These are phyloP conservation scores for Geotrypetes seraphini DNA, from an alignment of 2,797 vertebrate genomes.

Conservation along the genomic window DNA sequence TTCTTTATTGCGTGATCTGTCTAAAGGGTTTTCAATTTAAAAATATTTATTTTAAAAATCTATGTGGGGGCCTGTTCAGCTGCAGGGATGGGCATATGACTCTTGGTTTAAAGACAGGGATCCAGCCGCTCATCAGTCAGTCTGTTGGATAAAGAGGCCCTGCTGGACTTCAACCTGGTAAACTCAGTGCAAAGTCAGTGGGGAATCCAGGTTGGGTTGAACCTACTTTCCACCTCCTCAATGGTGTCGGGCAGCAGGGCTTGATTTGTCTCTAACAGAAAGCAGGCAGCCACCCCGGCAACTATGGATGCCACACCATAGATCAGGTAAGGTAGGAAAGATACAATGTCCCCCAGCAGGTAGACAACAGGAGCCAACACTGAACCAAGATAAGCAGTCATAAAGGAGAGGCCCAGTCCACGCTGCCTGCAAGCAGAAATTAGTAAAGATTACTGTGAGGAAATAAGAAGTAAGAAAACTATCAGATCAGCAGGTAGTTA, in stretches of 20 bases:
- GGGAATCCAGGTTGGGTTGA: background rate
- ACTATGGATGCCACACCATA: slow-evolving; percentile 64
- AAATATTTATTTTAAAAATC: no score
- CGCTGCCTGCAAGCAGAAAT: slow-evolving; percentile 72
- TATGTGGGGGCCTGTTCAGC: background rate
- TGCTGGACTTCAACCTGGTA: background rate
- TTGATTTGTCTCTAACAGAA: slow-evolving; percentile 68
- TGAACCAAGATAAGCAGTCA: slow-evolving; percentile 62
- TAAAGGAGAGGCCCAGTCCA: slow-evolving; percentile 69
- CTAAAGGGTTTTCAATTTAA: no score
- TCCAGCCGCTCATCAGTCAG: background rate
- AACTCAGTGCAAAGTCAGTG: background rate
- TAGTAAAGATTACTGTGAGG: no score
- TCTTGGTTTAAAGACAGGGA: background rate
- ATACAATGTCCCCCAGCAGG: slow-evolving; percentile 40
- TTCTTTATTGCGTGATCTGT: no score
- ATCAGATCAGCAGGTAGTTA: no score
- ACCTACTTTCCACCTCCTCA: slow-evolving; percentile 70
- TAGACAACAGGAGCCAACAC: slow-evolving; percentile 69
- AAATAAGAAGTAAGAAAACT: no score
- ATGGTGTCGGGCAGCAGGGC: slow-evolving; percentile 67
- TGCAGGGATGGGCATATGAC: no score
- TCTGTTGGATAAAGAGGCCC: background rate
- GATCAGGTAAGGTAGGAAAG: slow-evolving; percentile 56
- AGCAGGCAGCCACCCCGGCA: slow-evolving; percentile 53